phyloP scores from a whole-genome alignment of 1,140 invertebrate species.

The Philopotamus ludificatus region DNA sequence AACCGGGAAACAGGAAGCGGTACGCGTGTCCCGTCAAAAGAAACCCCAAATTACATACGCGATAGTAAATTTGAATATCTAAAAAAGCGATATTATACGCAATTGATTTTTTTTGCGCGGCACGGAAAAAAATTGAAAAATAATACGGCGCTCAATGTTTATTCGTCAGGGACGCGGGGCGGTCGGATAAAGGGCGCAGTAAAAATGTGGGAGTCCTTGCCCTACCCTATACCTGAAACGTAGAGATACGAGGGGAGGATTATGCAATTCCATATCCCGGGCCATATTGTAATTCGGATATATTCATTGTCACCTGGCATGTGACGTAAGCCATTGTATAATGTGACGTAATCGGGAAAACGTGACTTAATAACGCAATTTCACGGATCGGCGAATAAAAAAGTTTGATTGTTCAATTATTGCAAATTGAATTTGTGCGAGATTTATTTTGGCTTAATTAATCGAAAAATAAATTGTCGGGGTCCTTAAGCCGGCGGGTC shows the following conservation, averaged over 20 bases:
- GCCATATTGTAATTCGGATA: slow-evolving; percentile 37
- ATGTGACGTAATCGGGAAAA: too few species aligned
- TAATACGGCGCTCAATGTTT: too few species aligned
- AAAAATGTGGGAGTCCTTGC: slow-evolving; percentile 31
- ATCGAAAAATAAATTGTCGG: neutral
- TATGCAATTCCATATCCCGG: slow-evolving; percentile 25
- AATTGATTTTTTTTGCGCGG: neutral
- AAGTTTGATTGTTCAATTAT: too few species aligned
- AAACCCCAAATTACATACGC: too few species aligned
- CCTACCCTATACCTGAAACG: neutral
- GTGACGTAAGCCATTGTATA: neutral
- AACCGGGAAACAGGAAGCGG: slow-evolving; percentile 20
- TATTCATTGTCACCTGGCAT: slow-evolving; percentile 10
- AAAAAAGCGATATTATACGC: too few species aligned
- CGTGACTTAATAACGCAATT: too few species aligned
- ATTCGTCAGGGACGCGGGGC: too few species aligned
- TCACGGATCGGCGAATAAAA: too few species aligned
- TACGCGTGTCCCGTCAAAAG: neutral
- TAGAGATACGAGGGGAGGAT: slow-evolving; percentile 23
- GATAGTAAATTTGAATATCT: too few species aligned
- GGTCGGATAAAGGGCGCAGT: slow-evolving; percentile 33
- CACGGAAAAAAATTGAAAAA: too few species aligned
- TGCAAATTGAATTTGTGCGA: too few species aligned
- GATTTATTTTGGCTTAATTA: slow-evolving; percentile 22
- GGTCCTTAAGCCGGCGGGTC: slow-evolving; percentile 18